These are phyloP conservation scores for Cacatua alba DNA, from an alignment of 2,113 vertebrate species.

Conservation along the genomic window DNA sequence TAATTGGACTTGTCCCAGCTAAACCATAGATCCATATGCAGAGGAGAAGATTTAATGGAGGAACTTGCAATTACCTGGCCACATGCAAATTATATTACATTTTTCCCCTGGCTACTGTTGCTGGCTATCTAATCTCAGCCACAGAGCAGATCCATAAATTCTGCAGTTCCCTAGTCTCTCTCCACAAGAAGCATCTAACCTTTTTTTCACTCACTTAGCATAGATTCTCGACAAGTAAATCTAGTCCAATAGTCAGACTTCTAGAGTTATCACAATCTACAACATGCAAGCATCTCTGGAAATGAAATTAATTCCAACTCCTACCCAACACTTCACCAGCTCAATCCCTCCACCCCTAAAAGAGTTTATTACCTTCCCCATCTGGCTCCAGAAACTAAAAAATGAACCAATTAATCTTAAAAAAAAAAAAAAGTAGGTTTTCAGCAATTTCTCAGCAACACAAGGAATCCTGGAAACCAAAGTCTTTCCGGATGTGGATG, in stretches of 20 bases:
- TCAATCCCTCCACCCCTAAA: background rate
- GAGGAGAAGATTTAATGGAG: conserved; percentile 30
- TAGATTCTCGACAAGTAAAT: background rate
- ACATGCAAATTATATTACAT: conserved; percentile 42
- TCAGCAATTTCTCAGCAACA: background rate
- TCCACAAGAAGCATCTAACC: background rate
- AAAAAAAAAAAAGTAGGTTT: background rate
- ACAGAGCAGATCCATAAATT: conserved; percentile 25
- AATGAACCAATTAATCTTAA: fast-evolving
- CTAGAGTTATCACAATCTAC: background rate
- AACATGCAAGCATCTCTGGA: background rate
- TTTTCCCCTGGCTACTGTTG: background rate
- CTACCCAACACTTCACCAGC: background rate
- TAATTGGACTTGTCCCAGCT: conserved; percentile 4
- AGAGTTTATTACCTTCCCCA: conserved; percentile 4
- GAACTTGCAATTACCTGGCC: conserved; percentile 47
- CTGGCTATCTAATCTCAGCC: conserved; percentile 47
- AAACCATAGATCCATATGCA: conserved; percentile 31
- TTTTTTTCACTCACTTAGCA: background rate
- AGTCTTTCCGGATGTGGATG: background rate
- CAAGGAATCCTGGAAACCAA: background rate
- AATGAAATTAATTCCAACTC: conserved; percentile 30
- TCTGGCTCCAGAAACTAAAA: background rate
- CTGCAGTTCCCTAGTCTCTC: background rate
- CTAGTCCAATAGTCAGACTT: background rate